These are phyloP conservation scores for Panonychus citri DNA, from an alignment of 1,140 invertebrate species.

Conservation along the genomic window DNA sequence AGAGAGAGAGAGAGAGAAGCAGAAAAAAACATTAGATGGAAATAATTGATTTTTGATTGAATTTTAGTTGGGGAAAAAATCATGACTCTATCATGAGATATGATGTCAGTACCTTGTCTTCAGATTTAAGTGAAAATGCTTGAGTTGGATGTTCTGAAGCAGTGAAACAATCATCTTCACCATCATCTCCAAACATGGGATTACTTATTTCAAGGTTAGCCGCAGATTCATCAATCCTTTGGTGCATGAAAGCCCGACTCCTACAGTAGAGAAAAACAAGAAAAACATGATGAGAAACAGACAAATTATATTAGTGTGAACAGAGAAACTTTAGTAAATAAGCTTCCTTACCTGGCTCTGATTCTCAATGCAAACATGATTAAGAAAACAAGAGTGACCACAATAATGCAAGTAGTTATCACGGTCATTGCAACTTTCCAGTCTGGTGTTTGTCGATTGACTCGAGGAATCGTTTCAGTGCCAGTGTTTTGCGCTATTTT, in stretches of 20 bases:
- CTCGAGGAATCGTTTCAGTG: too few species aligned
- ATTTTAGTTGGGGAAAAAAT: not conserved
- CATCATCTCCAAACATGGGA: slow-evolving; percentile 51
- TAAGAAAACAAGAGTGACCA: not conserved
- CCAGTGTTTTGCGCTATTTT: not conserved
- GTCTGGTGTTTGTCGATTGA: not conserved
- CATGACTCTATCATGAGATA: not conserved
- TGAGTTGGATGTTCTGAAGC: slow-evolving; percentile 30
- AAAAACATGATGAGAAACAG: not conserved
- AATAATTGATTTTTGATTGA: not conserved
- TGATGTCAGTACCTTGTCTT: slow-evolving; percentile 25
- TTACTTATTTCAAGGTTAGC: slow-evolving; percentile 47
- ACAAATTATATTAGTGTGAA: not conserved
- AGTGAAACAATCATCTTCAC: slow-evolving; percentile 29
- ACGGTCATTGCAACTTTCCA: slow-evolving; percentile 1
- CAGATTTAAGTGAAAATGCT: slow-evolving; percentile 30
- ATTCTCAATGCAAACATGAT: not conserved
- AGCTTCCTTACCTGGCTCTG: not conserved
- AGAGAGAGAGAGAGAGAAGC: not conserved
- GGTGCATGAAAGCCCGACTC: slow-evolving; percentile 44
- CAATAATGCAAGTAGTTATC: not conserved
- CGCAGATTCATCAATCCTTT: slow-evolving; percentile 43
- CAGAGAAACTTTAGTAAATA: too few species aligned
- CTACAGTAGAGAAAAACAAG: slow-evolving; percentile 18
- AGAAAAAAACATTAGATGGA: not conserved